These are phyloP conservation scores for Pygathrix nemaeus DNA, from an alignment of 2,113 vertebrate species.

Conservation along the genomic window DNA sequence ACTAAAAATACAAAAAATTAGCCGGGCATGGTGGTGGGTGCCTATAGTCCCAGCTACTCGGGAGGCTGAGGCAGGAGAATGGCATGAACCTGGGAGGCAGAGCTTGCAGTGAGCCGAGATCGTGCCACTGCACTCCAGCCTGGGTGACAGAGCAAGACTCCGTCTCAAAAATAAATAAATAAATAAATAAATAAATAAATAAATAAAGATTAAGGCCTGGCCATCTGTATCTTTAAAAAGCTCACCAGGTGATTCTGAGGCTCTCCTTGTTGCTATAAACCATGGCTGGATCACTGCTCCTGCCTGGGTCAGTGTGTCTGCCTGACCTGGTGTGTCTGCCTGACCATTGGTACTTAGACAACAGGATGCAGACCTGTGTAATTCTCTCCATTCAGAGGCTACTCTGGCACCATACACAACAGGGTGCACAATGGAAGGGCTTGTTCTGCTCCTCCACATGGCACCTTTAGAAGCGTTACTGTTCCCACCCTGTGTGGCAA, in stretches of 20 bases:
- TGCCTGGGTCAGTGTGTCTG: not conserved
- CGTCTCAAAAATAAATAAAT: no score
- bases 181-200: no score
- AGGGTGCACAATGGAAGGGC: not conserved
- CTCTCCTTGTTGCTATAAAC: not conserved
- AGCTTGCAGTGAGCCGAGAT: no score
- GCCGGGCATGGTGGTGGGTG: no score
- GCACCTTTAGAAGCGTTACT: not conserved
- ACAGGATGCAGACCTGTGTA: not conserved
- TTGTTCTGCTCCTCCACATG: not conserved
- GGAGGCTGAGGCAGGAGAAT: no score
- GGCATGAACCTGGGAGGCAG: no score
- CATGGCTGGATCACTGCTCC: not conserved
- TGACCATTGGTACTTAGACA: not conserved
- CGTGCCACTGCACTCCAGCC: no score
- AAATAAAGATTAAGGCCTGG: not conserved
- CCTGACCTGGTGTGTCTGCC: not conserved
- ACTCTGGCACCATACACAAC: not conserved
- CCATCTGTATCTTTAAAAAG: not conserved
- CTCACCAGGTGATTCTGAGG: not conserved
- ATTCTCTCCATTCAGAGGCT: not conserved
- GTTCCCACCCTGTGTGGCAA: not conserved
- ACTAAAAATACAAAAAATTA: no score
- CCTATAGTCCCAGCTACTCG: no score
- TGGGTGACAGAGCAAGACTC: no score